Evolutionary conservation across 1,140 invertebrate genomes (phyloP).

Genomic region (Antheraea pernyi): DNA sequence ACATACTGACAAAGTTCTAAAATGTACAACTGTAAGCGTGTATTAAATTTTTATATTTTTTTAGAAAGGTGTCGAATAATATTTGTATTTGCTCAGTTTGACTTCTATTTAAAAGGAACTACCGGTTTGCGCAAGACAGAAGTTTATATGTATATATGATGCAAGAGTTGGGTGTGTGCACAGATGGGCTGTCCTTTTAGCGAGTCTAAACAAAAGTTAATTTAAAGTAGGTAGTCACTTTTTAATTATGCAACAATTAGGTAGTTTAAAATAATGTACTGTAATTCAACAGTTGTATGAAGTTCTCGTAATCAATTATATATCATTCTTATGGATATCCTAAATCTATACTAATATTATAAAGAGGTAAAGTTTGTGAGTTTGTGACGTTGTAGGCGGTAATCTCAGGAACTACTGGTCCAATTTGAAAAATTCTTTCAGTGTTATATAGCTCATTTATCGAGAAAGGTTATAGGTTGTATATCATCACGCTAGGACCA

Average conservation of each 20-base stretch:
- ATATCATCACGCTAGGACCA: too few species aligned
- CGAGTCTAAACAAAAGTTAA: neutral
- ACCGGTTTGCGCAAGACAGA: conserved; percentile 46
- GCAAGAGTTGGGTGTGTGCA: conserved; percentile 50
- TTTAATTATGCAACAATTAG: neutral
- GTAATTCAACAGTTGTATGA: too few species aligned
- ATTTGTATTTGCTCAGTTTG: conserved; percentile 53
- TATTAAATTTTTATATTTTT: conserved; percentile 22
- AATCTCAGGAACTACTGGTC: too few species aligned
- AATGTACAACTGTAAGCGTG: neutral
- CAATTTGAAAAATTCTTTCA: too few species aligned
- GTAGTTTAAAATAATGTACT: neutral
- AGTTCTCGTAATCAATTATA: too few species aligned
- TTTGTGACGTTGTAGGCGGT: too few species aligned
- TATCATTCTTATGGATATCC: too few species aligned
- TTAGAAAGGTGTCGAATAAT: conserved; percentile 35
- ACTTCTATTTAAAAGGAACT: conserved; percentile 44
- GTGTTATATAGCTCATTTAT: too few species aligned
- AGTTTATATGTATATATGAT: conserved; percentile 34
- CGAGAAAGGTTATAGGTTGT: too few species aligned
- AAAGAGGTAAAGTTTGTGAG: too few species aligned
- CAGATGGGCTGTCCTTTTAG: conserved; percentile 41
- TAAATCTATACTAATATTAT: too few species aligned
- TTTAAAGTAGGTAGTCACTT: neutral
- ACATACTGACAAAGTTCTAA: neutral